Base-by-base conservation (phyloP, 2,888 invertebrate species). In the Drymonia ruficornis region DNA sequence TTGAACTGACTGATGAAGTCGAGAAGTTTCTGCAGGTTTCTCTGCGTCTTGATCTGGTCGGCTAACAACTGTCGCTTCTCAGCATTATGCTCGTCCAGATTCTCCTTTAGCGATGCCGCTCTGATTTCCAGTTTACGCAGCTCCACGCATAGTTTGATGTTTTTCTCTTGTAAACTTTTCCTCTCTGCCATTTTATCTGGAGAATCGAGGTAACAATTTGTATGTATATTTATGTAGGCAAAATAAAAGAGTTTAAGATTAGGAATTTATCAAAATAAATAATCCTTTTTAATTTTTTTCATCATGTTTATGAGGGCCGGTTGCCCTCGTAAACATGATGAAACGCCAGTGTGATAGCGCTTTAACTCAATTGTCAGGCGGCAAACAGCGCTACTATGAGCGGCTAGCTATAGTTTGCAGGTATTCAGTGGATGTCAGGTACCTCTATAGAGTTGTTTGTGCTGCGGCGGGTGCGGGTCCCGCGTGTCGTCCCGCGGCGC, bases 1-100 rank as follows among this genome's bases (percentile, higher is more conserved):
- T 91, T 91, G 57, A 93, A 93, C 60, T 90, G 91, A 52, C 91
- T 87, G 68, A 93, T 89, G 70, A 93, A 93, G 68, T 93, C 93
- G 6, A 93, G 80, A 9, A 93, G 84, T 55, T 91, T 91, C 78
- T 93, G 91, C 13, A 93, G 80, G 70, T 92, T 89, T 60, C 91
- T 81, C 71, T 91, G 92, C 2, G 91, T 93, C 59, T 89, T 85
- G 19, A 93, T 91, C 70, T 93, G 92, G 59, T 90, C 89, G 2
- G 92, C 84, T 12, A 93, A 69, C 13, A 93, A 74, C 55, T 91
- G 87, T 1, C 91, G 76, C 61, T 93, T 93, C 70, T 92, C 93
- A 0, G 85, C 87, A 42, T 91, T 91, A 61, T 91, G 92, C 23
- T 91, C 91, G 65, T 91, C 91, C 11, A 93, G 62, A 59, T 89